Percentiles rank a stretch among this genome's conserved stretches.
Evolutionary conservation across 2,113 vertebrate species (phyloP).

Genomic region (Ondatra zibethicus): DNA sequence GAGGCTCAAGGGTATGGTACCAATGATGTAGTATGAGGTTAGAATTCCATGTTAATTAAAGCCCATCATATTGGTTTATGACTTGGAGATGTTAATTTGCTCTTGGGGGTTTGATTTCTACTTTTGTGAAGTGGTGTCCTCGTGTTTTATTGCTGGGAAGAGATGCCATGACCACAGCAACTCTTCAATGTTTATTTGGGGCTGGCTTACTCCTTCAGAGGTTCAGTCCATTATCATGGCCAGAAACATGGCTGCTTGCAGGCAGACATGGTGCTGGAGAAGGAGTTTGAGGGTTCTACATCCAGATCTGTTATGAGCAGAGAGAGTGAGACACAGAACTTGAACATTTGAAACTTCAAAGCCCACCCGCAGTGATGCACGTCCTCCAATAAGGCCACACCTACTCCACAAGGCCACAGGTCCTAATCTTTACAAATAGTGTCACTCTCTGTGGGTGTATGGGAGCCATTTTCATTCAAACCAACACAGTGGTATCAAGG

Average conservation of each 20-base stretch:
- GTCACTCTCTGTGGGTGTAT: neutral
- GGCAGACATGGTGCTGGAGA: neutral
- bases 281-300: neutral
- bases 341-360: neutral
- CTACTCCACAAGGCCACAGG: neutral
- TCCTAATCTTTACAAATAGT: neutral
- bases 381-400: neutral
- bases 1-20: neutral
- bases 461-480: neutral
- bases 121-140: neutral
- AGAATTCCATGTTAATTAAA: neutral
- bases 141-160: neutral
- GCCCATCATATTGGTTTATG: neutral
- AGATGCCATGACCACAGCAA: neutral
- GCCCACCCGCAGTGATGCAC: rapidly evolving
- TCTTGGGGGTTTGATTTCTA: neutral
- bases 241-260: neutral
- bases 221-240: neutral
- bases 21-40: too few species aligned
- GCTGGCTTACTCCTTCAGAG: neutral
- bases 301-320: neutral
- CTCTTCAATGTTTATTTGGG: neutral
- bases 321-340: neutral
- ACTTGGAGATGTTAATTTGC: neutral
- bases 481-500: neutral